These are phyloP conservation scores for Phrynosoma platyrhinos DNA, from an alignment of 2,113 vertebrate species.

Conservation along the genomic window DNA sequence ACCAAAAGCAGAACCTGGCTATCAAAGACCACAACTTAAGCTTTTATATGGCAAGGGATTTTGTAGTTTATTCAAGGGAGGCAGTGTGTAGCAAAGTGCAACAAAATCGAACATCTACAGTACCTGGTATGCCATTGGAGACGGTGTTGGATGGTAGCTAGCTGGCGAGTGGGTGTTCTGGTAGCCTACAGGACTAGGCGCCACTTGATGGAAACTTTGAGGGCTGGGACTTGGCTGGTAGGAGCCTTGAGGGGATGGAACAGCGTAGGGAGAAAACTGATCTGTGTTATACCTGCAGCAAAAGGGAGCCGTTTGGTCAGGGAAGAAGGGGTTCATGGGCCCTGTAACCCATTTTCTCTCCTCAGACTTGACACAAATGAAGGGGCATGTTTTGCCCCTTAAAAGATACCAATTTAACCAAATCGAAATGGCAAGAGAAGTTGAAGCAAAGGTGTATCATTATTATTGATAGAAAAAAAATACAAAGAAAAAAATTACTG, in stretches of 20 bases:
- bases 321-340: too few species aligned
- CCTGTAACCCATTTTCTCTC: neutral
- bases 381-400: too few species aligned
- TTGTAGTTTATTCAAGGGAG: neutral
- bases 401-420: too few species aligned
- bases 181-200: constrained; percentile 91
- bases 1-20: neutral
- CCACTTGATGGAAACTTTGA: constrained; percentile 95
- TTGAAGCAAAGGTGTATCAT: too few species aligned
- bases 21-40: too few species aligned
- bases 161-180: constrained; percentile 95
- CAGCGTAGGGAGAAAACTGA: constrained; percentile 92
- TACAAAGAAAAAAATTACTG: neutral
- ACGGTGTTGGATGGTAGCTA: constrained; percentile 93
- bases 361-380: too few species aligned
- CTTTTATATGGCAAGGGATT: neutral
- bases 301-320: neutral
- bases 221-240: constrained; percentile 95
- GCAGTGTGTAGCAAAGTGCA: accelerated
- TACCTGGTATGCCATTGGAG: constrained; percentile 96
- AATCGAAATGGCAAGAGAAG: too few species aligned
- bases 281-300: constrained; percentile 91
- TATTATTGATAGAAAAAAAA: too few species aligned
- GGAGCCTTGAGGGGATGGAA: constrained; percentile 92
- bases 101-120: neutral